Percentiles rank a stretch among this genome's conserved stretches.
Conservation (phyloP, 2,888 invertebrate genomes). For the Rhabditoides inermis region DNA sequence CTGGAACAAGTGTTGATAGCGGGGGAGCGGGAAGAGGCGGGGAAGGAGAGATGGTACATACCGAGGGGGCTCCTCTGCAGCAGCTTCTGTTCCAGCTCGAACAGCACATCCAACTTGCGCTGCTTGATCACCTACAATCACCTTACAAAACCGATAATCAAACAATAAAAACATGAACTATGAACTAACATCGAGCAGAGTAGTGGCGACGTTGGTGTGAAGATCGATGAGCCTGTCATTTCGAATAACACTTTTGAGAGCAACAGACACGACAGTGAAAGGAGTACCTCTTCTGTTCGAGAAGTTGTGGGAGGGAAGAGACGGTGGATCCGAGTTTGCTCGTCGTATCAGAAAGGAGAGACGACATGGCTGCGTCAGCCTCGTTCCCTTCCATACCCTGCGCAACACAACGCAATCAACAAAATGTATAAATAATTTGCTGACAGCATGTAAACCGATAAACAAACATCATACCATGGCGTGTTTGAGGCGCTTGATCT, state of each 20-base stretch:
- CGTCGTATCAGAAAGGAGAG: slow-evolving; percentile 80
- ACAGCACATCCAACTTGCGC: slow-evolving; percentile 79
- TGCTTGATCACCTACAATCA: no score
- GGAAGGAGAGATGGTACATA: slow-evolving; percentile 1
- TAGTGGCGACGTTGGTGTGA: slow-evolving; percentile 94
- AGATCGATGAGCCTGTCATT: slow-evolving; percentile 73
- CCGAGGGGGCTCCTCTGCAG: slow-evolving; percentile 65
- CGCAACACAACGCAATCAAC: neutral
- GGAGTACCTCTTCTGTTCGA: slow-evolving; percentile 78
- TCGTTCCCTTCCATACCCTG: slow-evolving; percentile 65
- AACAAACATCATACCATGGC: slow-evolving; percentile 65
- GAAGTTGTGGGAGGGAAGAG: slow-evolving; percentile 79
- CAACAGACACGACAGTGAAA: neutral
- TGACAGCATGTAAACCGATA: neutral
- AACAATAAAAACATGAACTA: no score
- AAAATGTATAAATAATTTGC: neutral
- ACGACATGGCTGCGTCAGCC: slow-evolving; percentile 71
- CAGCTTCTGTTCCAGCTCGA: slow-evolving; percentile 94
- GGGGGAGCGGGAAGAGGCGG: slow-evolving; percentile 2
- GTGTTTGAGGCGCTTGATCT: slow-evolving; percentile 85
- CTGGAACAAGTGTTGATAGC: slow-evolving; percentile 15
- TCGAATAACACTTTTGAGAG: neutral
- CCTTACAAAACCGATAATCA: no score
- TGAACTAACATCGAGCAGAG: slow-evolving; percentile 58
- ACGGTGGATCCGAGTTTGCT: slow-evolving; percentile 80